Conservation (phyloP, 2,888 invertebrate genomes). For the Emmelina monodactyla region DNA sequence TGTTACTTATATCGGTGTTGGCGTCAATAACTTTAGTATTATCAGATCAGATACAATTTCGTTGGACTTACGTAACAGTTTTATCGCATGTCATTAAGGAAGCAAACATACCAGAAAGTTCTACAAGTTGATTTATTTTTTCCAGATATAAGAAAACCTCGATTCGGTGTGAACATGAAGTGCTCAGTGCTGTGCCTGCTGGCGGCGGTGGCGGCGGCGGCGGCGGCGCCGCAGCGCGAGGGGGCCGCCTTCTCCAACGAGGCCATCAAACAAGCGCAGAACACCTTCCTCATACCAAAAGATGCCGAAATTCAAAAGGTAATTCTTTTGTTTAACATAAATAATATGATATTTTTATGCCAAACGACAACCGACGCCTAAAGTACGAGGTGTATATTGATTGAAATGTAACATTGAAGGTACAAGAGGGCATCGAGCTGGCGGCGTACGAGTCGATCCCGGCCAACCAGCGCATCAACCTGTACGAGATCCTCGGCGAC, state of each 20-base stretch:
- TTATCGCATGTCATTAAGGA: no score
- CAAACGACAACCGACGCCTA: no score
- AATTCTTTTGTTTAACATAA: constrained; percentile 5
- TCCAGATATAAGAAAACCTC: no score
- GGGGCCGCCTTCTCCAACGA: constrained; percentile 85
- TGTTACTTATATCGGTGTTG: no score
- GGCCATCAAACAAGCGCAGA: constrained; percentile 87
- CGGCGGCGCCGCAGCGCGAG: constrained; percentile 76
- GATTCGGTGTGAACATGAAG: constrained; percentile 29
- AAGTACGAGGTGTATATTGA: background rate
- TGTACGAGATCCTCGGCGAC: constrained; percentile 84
- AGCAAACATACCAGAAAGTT: no score
- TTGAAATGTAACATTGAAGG: no score
- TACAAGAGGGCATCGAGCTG: constrained; percentile 85
- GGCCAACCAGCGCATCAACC: constrained; percentile 82
- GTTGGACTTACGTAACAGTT: no score
- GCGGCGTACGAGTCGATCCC: constrained; percentile 89
- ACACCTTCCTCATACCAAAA: constrained; percentile 83
- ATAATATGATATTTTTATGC: no score
- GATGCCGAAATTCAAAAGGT: constrained; percentile 88
- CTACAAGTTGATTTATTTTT: no score
- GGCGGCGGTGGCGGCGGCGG: constrained; percentile 51
- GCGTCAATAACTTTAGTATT: background rate
- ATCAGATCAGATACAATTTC: no score
- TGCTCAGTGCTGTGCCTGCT: constrained; percentile 43